phyloP scores from a whole-genome alignment of 2,797 vertebrate species.

The Danionella dracula region DNA sequence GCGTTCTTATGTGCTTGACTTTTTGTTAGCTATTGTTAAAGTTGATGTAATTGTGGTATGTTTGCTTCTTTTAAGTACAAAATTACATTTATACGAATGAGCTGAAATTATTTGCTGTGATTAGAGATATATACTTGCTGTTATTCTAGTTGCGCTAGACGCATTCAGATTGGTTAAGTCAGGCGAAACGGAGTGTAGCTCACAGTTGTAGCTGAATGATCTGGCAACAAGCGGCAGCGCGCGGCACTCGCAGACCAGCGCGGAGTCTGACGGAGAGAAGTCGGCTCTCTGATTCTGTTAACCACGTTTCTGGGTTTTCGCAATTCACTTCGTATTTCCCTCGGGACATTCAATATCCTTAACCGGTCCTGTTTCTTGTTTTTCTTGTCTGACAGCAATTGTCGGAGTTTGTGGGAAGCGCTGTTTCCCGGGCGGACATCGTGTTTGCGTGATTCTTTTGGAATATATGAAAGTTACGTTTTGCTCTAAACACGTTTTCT shows the following conservation, averaged over 20 bases:
- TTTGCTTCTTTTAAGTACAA: no score
- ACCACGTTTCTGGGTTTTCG: neutral
- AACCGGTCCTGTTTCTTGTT: neutral
- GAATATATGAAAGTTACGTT: neutral
- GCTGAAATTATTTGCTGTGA: no score
- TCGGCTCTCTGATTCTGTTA: neutral
- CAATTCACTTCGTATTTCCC: neutral
- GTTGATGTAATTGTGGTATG: no score
- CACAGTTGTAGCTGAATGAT: neutral
- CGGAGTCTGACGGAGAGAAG: neutral
- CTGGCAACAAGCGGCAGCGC: slow-evolving; percentile 14
- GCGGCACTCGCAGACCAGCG: slow-evolving; percentile 1
- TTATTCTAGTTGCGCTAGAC: no score
- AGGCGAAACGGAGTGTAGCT: no score
- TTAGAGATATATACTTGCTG: no score
- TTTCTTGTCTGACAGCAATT: neutral
- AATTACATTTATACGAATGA: no score
- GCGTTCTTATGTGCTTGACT: no score
- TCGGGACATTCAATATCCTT: neutral
- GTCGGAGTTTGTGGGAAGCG: neutral
- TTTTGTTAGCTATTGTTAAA: no score
- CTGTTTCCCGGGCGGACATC: slow-evolving; percentile 3
- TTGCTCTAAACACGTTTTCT: neutral
- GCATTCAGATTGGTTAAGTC: no score
- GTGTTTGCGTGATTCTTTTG: neutral